phyloP scores from a whole-genome alignment of 2,797 vertebrate genomes.

The Odontamblyopus lacepedii region DNA sequence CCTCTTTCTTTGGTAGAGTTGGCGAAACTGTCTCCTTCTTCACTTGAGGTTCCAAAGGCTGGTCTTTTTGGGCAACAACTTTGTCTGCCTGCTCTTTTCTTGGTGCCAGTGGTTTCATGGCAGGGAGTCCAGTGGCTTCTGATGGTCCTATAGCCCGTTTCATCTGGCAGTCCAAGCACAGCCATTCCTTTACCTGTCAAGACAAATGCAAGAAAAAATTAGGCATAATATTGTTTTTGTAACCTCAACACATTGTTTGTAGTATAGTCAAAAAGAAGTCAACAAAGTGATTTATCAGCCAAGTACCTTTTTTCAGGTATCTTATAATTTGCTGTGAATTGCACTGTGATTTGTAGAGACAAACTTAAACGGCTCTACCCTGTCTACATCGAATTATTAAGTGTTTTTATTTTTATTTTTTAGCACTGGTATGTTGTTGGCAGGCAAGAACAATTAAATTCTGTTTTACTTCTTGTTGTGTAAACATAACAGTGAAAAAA shows the following conservation, averaged over 20 bases:
- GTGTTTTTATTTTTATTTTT: too few species aligned
- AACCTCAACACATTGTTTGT: neutral
- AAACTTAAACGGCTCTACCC: too few species aligned
- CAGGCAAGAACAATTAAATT: too few species aligned
- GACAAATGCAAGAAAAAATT: slow-evolving; percentile 17
- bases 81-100: slow-evolving; percentile 53
- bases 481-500: too few species aligned
- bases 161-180: slow-evolving; percentile 97
- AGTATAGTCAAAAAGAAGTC: neutral
- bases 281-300: too few species aligned
- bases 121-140: slow-evolving; percentile 64
- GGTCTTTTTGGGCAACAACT: slow-evolving; percentile 37
- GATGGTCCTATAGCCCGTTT: slow-evolving; percentile 82
- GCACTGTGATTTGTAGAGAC: too few species aligned
- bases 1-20: slow-evolving; percentile 30
- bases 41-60: slow-evolving; percentile 18
- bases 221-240: neutral
- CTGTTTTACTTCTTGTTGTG: too few species aligned
- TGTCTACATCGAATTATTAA: too few species aligned
- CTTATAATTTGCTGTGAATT: too few species aligned
- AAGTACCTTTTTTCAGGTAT: too few species aligned
- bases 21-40: slow-evolving; percentile 39
- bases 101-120: slow-evolving; percentile 65
- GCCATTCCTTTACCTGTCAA: slow-evolving; percentile 88
- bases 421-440: too few species aligned